Evolutionary conservation across 2,797 vertebrate species (phyloP), one percentile per base, ranked within the genome.

Genomic region (Odontamblyopus rebecca): DNA sequence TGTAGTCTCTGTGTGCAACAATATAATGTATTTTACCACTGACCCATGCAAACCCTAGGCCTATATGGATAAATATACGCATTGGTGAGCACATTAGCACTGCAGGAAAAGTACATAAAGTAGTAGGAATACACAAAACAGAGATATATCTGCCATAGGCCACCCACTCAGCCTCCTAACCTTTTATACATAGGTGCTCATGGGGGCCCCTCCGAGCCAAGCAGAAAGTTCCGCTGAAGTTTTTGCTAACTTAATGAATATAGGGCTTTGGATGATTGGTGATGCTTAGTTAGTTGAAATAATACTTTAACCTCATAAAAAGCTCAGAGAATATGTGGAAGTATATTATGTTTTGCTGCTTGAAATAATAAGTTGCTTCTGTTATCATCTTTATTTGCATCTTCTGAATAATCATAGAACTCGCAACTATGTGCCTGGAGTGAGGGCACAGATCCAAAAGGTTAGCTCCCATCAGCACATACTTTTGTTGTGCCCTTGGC

Each of bases 1-100:
- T 81, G 73, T 68, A 79, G 67, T 71, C 69, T 27, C 69, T 70
- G 18, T 80, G 78, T 75, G 76, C 65, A 81, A 71, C 65, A 77
- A 83, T 80, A 73, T 73, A 70, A 82, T 80, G 64, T 44, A 71
- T 81, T 85, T 79, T 80, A 77, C 57, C 71, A 61, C 76, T 85
- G 77, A 83, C 76, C 76, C 29, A 23, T 71, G 72, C 67, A 88
- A 74, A 74, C 68, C 27, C 8, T 38, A 51, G 18, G 30, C 72
- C 61, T 75, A 18, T 65, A 76, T 78, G 65, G 68, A 72, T 56
- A 15, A 35, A 65, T 71, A 69, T 26, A 68, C 48, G 71, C 63
- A 51, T 32, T 0, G 13, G 29, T 48, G 53, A 68, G 72, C 71
- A 70, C 70, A 79, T 64, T 18, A 77, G 41, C 64, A 57, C 35